Conservation (phyloP, 2,888 invertebrate genomes). For the Sialis lutaria region DNA sequence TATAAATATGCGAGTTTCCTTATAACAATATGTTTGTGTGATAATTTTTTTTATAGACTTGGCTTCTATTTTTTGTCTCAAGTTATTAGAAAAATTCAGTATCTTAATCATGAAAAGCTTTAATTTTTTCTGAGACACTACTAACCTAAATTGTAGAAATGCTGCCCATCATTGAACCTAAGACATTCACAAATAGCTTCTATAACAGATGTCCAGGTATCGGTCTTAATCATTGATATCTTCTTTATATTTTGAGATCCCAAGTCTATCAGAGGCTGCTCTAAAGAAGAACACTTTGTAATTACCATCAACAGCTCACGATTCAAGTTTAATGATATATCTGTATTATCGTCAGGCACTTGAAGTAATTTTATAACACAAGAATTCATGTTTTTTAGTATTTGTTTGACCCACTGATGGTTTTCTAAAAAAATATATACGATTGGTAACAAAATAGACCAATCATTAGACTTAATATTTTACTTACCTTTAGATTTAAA, state of each 20-base stretch:
- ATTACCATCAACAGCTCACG: constrained; percentile 22
- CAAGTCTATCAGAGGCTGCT: constrained; percentile 18
- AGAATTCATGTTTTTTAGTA: constrained; percentile 18
- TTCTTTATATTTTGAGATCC: constrained; percentile 3
- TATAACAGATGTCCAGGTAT: constrained; percentile 27
- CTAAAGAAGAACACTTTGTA: constrained; percentile 19
- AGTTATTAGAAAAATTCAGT: too few relatives aligned
- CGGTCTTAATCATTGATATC: constrained; percentile 9
- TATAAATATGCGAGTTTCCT: not conserved
- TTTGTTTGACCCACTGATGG: constrained; percentile 18
- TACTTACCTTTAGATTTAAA: constrained; percentile 14
- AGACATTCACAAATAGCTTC: constrained; percentile 29
- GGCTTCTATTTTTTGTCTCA: too few relatives aligned
- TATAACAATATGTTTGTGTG: not conserved
- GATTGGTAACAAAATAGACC: not conserved
- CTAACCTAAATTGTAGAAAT: constrained; percentile 36
- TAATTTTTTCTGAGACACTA: not conserved
- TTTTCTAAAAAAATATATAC: constrained; percentile 12
- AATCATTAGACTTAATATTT: constrained; percentile 16
- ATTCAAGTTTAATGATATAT: constrained; percentile 17
- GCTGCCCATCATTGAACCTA: constrained; percentile 30
- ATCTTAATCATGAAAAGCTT: too few relatives aligned
- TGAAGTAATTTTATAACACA: constrained; percentile 18
- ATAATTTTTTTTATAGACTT: too few relatives aligned
- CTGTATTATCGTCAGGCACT: constrained; percentile 12